Base-by-base conservation (phyloP, 2,888 invertebrate genomes). In the Liopterus haemorrhoidalis region DNA sequence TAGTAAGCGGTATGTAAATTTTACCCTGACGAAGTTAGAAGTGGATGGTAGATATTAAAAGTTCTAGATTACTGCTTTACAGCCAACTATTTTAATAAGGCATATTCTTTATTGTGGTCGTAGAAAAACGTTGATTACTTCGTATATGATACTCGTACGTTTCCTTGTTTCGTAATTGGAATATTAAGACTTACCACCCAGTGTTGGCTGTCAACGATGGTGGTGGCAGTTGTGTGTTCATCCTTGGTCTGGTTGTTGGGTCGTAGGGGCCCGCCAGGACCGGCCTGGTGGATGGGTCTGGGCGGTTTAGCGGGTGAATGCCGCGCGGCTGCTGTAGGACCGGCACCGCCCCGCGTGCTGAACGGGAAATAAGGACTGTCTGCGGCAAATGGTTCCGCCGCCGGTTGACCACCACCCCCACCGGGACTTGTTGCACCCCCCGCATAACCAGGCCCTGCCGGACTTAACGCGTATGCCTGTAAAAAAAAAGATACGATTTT, bases 301-400 rank as follows among this genome's bases (percentile, higher is more conserved):
- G 37, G 25, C 8, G 33, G 28, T 59, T 61, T 48, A 59, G 58
- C 57, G 61, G 59, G 40, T 61, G 52, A 46, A 54, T 51, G 39
- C 60, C 63, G 33, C 60, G 59, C 28, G 70, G 64, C 60, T 71
- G 60, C 49, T 70, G 61, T 54, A 67, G 75, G 67, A 67, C 66
- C 41, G 4, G 27, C 37, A n/a, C 14, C 37, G 54, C 76, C 71
- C 61, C 75, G 65, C 70, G 67, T 62, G 70, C 77, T 57, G 71
- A 82, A 82, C 58, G 82, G 82, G 50, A 82, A 82, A 71, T 67
- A 81, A 66, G 72, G 76, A 59, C 70, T 67, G 67, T 72, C 66
- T 67, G 82, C 62, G 69, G 79, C 59, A 72, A 79, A 71, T 63
- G 79, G 64, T 70, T 81, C 68, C 66, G 67, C 53, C 69, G 72